Base-by-base conservation (phyloP, 1,140 invertebrate genomes). In the Ceratosolen fusciceps region DNA sequence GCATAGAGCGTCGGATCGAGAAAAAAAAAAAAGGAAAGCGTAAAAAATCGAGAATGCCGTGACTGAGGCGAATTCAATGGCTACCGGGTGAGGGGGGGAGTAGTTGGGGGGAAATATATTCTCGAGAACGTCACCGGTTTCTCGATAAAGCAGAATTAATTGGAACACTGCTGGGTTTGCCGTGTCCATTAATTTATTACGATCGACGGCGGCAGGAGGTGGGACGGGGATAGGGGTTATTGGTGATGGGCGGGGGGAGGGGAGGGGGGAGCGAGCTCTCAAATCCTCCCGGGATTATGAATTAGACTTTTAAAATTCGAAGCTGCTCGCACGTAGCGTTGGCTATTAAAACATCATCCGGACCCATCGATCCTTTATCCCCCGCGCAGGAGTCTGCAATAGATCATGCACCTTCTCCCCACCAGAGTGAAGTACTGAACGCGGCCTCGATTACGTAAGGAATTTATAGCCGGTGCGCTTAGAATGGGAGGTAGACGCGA, bases 111-210 rank as follows among this genome's bases (percentile, higher is more conserved):
- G 76, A 62, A 56, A 74, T 77, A 80, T 75, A 71, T 65, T 39
- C 74, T 24, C 49, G 82, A 73, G 82, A 80, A 83, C 74, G 74
- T 70, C 79, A 80, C 82, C 62, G 58, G 71, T 67, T 82, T 80
- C 74, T 83, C 82, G 84, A 84, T 86, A 81, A 86, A 79, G 82
- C 81, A 68, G 85, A 86, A 86, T 86, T 87, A 87, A 87, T 87
- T 86, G 83, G 84, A 80, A 83, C 83, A 85, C 83, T 82, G 80
- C 83, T 75, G 85, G 83, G 80, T 79, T 70, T 80, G 68, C 54
- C 24, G 60, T 65, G 58, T 56, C 73, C 81, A 84, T 86, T 87
- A 85, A 87, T 86, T 86, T 84, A 86, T 87, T 83, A 83, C 80
- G 74, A 84, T 83, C 81, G 80, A 83, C 79, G 80, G 37, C 58